A percentile compares a stretch with the other conserved stretches of the same genome.
phyloP scores from a whole-genome alignment of 2,113 vertebrate species.

The Heterocephalus glaber region DNA sequence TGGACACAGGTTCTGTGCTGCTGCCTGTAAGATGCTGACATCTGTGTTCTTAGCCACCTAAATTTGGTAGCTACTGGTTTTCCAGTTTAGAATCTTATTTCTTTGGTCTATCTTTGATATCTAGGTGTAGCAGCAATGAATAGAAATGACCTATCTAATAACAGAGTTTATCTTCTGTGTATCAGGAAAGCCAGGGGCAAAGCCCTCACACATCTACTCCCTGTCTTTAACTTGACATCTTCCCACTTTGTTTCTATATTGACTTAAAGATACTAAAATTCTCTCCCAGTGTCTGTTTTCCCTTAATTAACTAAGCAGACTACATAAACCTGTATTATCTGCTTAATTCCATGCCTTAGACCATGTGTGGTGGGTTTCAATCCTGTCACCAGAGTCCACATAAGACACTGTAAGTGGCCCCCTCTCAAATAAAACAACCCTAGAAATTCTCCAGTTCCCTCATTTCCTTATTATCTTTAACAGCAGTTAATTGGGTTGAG shows the following conservation, averaged over 20 bases:
- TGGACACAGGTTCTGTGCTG: not conserved
- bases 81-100: not conserved
- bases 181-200: not conserved
- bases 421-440: not conserved
- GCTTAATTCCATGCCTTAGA: not conserved
- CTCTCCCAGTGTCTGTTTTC: not conserved
- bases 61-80: not conserved
- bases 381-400: not conserved
- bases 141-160: not conserved
- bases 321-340: not conserved
- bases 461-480: not conserved
- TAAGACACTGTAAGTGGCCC: not conserved
- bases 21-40: not conserved
- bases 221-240: not conserved
- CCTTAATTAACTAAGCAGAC: not conserved
- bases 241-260: conserved; percentile 35
- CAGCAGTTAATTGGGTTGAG: not conserved
- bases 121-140: not conserved
- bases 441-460: not conserved
- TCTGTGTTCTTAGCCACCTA: not conserved
- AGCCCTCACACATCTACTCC: not conserved
- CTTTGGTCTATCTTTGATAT: not conserved
- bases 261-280: not conserved
- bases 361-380: not conserved
- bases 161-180: not conserved